Evolutionary conservation across 2,888 invertebrate genomes (phyloP), one percentile per base, ranked within the genome.

Genomic region (Euplagia quadripunctaria): DNA sequence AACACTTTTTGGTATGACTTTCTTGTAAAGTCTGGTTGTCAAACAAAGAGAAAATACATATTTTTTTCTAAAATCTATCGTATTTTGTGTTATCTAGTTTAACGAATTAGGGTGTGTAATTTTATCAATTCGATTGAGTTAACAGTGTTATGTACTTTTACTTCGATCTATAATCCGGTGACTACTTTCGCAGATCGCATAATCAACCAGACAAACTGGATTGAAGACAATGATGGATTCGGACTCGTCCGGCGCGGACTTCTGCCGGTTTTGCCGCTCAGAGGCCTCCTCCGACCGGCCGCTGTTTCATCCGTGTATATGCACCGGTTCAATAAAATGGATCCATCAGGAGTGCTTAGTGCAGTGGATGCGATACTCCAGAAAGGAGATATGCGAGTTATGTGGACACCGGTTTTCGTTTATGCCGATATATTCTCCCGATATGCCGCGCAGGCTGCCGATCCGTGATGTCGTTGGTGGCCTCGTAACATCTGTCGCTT

Each of bases 361-460:
- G 87, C 99, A 99, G 96, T 99, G 99, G 99, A 98, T 99, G 97
- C 97, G 99, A 81, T 99, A 99, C 93, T 99, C 99, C 79, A 97
- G 99, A 84, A 99, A 99, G 95, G 99, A 99, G 93, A 99, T 99
- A 91, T 99, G 99, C 96, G 99, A 99, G 93, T 95, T 99, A 81
- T 99, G 99, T 93, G 99, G 99, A 78, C 98, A 99, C 94, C 97
- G 99, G 77, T 99, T 99, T 94, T 99, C 99, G 6, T 99, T 99
- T 90, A 99, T 99, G 89, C 99, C 99, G 49, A 99, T 99, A 86
- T 99, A 99, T 94, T 99, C 99, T n/a, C 99, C 99, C 49, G 99
- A 99, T 92, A 99, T 99, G 99, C 99, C 99, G n/a, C 97, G 99
- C 77, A 97, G 99, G 77, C 96, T 99, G 86, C 99, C 99, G 0